Base-by-base conservation (phyloP, 2,113 vertebrate species). In the Melanerpes formicivorus region DNA sequence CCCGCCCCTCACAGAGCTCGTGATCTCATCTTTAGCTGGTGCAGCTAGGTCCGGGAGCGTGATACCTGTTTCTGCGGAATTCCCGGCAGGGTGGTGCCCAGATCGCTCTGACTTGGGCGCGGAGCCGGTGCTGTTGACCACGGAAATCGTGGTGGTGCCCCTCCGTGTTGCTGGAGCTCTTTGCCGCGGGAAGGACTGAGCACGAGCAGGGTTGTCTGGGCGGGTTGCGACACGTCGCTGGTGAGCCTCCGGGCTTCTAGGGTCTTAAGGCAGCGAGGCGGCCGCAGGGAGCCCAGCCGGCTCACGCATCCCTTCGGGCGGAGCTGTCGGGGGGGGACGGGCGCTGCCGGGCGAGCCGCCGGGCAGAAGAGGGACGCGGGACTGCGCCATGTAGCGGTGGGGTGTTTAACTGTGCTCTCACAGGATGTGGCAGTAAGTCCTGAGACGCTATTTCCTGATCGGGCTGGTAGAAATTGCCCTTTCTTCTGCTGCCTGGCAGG, bases 391-490 rank as follows among this genome's bases (percentile, higher is more conserved):
- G 27, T 7, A 42, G 59, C 44, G 18, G 54, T 6, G 25, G 18
- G 14, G 19, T 5, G 29, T 14, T 6, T 10, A 17, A 6, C 9
- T 26, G 29, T 5, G 14, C 50, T 70, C 10, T 18, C 21, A 42
- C 5, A 15, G 13, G 6, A 2, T 29, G 77, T 21, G 18, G 46
- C 58, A 1, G 0, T 2, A 5, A 0, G 2, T 15, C 7, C 6
- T 2, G 50, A 5, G 16, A 0, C 52, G 76, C 44, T 34, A 46
- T 23, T 52, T 12, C 27, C 10, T 2, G 6, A 6, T 0, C 29
- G 14, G 6, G 7, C 72, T 1, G 58, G 15, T 11, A 0, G 7
- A 3, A 34, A 0, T 40, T 11, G 44, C 59, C 9, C 4, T 17
- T 14, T 21, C 17, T 8, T 6, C 7, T 3, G 10, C 18, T 11